Evolutionary conservation across 2,888 invertebrate genomes (phyloP).

Genomic region (Acrocera orbiculus): DNA sequence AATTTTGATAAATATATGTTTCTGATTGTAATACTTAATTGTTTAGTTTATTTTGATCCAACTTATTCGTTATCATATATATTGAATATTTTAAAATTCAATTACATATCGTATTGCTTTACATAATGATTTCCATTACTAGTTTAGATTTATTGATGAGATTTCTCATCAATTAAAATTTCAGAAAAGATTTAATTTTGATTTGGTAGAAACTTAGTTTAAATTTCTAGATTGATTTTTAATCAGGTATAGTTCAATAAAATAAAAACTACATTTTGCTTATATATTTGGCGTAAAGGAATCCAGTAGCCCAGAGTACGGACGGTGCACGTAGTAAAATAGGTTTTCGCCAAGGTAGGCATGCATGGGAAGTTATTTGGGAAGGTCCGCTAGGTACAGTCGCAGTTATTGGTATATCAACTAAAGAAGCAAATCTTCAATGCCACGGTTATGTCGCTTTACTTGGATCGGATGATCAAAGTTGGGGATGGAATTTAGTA

Average conservation of each 20-base stretch:
- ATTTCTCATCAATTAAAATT: too few relatives aligned
- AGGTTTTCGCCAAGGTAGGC: conserved; percentile 79
- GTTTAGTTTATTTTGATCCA: not conserved
- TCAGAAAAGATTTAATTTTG: too few relatives aligned
- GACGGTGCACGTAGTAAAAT: conserved; percentile 85
- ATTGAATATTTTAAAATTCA: too few relatives aligned
- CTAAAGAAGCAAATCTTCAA: conserved; percentile 83
- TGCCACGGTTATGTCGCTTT: conserved; percentile 91
- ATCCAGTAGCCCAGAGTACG: conserved; percentile 96
- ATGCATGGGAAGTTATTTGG: conserved; percentile 98
- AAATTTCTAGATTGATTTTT: too few relatives aligned
- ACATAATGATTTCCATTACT: too few relatives aligned
- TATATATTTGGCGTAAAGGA: conserved; percentile 36
- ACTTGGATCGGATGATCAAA: conserved; percentile 88
- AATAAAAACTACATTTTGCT: too few relatives aligned
- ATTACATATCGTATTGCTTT: too few relatives aligned
- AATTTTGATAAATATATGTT: not conserved
- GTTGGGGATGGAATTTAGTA: conserved; percentile 99
- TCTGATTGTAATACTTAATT: not conserved
- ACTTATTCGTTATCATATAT: not conserved
- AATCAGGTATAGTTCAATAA: too few relatives aligned
- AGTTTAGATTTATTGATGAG: too few relatives aligned
- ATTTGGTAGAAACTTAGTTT: too few relatives aligned
- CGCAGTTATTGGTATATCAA: conserved; percentile 90
- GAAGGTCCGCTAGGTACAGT: conserved; percentile 97